These are phyloP conservation scores for Apteryx mantelli DNA, from an alignment of 2,113 vertebrate species.

Conservation along the genomic window DNA sequence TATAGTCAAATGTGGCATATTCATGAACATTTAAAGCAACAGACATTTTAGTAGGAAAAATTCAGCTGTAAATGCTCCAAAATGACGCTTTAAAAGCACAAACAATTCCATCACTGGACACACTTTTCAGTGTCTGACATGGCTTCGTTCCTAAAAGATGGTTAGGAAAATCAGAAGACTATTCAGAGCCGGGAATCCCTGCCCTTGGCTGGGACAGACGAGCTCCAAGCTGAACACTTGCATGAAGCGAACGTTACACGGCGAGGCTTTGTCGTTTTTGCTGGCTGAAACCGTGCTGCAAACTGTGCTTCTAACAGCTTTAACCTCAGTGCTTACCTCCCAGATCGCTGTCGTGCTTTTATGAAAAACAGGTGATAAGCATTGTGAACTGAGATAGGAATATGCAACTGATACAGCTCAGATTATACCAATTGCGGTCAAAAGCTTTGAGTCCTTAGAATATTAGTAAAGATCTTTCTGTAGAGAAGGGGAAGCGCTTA, in stretches of 20 bases:
- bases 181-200: neutral
- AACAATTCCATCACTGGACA: neutral
- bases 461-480: neutral
- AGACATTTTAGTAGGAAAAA: conserved; percentile 36
- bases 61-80: conserved; percentile 26
- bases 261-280: neutral
- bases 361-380: neutral
- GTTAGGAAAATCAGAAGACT: neutral
- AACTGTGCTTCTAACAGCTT: neutral
- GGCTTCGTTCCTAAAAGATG: neutral
- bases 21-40: conserved; percentile 34
- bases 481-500: neutral
- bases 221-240: neutral
- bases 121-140: neutral
- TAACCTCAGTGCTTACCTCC: neutral
- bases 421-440: neutral
- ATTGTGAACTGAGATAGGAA: fast-evolving
- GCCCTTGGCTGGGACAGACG: fast-evolving
- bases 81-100: conserved; percentile 32
- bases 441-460: neutral
- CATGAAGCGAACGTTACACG: neutral
- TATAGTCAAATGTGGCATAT: neutral
- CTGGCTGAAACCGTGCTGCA: neutral
- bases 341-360: neutral
- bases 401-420: neutral